Evolutionary conservation across 2,797 vertebrate genomes (phyloP).

Genomic region (Tamandua tetradactyla): DNA sequence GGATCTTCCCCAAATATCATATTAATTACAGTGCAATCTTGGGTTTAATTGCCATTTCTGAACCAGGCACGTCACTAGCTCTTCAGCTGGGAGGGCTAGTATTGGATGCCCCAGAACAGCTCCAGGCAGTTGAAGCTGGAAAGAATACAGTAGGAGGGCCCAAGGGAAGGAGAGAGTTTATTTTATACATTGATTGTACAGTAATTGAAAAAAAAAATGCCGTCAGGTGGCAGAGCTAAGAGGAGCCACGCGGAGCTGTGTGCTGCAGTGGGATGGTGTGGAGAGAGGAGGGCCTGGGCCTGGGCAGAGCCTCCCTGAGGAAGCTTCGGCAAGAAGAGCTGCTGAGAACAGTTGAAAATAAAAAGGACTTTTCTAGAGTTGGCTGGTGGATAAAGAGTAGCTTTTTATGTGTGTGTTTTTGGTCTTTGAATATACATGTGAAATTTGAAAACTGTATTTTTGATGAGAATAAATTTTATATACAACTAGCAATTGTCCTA

Average conservation of each 20-base stretch:
- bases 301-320: conserved; percentile 25
- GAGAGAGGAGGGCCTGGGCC: conserved; percentile 66
- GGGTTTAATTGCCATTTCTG: conserved; percentile 47
- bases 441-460: neutral
- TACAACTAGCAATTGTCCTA: neutral
- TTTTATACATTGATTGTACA: conserved; percentile 66
- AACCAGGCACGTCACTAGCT: conserved; percentile 48
- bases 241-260: conserved; percentile 11
- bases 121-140: neutral
- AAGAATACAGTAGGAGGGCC: conserved; percentile 44
- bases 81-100: conserved; percentile 9
- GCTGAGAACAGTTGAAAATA: neutral
- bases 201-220: conserved; percentile 31
- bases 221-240: conserved; percentile 11
- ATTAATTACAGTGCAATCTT: conserved; percentile 54
- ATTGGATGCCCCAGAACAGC: conserved; percentile 41
- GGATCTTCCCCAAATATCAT: neutral
- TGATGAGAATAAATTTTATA: conserved; percentile 13
- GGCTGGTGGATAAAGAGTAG: neutral
- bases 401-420: too few species aligned
- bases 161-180: neutral
- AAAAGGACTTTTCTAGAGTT: conserved; percentile 44
- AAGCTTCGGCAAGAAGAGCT: neutral
- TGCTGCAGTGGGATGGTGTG: neutral
- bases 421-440: neutral